These are phyloP conservation scores for Drosophila aff. DNA, from an alignment of 1,140 invertebrate species.

Conservation along the genomic window DNA sequence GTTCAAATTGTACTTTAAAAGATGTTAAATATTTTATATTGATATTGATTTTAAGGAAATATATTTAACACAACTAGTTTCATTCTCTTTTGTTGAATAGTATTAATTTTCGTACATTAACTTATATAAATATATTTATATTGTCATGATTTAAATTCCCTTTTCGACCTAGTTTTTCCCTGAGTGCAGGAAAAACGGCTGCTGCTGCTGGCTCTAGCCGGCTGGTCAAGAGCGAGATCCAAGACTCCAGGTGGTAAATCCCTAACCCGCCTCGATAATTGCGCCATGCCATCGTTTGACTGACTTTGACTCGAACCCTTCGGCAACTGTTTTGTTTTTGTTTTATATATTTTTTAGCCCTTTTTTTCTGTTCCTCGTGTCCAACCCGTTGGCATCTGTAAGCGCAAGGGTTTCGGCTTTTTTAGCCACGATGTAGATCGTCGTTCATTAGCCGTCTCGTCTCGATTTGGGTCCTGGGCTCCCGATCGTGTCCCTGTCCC, in stretches of 20 bases:
- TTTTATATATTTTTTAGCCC: slow-evolving; percentile 17
- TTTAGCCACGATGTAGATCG: slow-evolving; percentile 63
- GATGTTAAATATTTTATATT: not conserved
- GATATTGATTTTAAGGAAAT: not conserved
- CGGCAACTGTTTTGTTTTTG: slow-evolving; percentile 74
- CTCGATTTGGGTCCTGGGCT: slow-evolving; percentile 29
- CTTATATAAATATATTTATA: not conserved
- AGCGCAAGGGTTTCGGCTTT: slow-evolving; percentile 58
- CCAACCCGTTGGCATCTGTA: slow-evolving; percentile 67
- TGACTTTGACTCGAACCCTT: slow-evolving; percentile 73
- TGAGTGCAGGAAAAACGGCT: slow-evolving; percentile 39
- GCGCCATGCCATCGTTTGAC: slow-evolving; percentile 68
- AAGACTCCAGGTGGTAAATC: slow-evolving; percentile 74
- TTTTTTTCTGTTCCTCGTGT: slow-evolving; percentile 14
- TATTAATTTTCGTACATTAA: not conserved
- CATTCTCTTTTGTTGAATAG: not conserved
- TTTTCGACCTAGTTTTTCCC: not conserved
- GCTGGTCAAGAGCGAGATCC: slow-evolving; percentile 51
- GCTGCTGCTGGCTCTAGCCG: slow-evolving; percentile 48
- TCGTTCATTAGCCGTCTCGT: slow-evolving; percentile 63
- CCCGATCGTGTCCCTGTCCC: not conserved
- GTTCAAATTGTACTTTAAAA: not conserved
- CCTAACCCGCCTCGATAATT: slow-evolving; percentile 71
- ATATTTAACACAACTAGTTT: not conserved
- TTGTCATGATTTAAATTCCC: not conserved